phyloP scores from a whole-genome alignment of 2,888 invertebrate genomes.

The Limnephilus auricula region DNA sequence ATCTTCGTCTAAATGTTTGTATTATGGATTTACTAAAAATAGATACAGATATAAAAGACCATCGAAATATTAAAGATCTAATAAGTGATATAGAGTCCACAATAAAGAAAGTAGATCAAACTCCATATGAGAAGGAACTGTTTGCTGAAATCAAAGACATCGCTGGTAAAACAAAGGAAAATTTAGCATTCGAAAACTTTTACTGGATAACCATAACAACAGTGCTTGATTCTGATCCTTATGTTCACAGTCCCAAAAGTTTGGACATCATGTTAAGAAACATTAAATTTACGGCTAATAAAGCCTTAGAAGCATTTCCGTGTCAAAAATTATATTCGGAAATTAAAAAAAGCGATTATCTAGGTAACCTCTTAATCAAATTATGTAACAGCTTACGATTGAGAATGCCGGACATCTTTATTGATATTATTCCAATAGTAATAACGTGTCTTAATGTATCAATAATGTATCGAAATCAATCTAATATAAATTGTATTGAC shows the following conservation, averaged over 20 bases:
- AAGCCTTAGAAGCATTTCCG: neutral
- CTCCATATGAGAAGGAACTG: neutral
- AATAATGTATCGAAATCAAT: neutral
- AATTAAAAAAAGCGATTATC: neutral
- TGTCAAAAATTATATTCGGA: neutral
- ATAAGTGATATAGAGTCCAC: no score
- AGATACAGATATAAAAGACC: neutral
- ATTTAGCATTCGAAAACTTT: neutral
- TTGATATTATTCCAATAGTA: neutral
- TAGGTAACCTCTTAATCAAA: neutral
- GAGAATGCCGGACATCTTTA: neutral
- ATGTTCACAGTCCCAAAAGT: no score
- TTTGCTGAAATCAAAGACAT: neutral
- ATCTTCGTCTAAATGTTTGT: neutral
- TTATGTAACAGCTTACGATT: neutral
- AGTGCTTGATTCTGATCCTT: no score
- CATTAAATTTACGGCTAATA: neutral
- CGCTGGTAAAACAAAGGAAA: neutral
- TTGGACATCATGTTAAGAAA: neutral
- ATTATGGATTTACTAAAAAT: neutral
- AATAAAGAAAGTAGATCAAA: neutral
- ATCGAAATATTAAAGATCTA: neutral
- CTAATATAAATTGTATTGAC: neutral
- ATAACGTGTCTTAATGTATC: neutral
- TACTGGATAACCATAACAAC: neutral